These are phyloP conservation scores for Pelvicachromis taeniatus DNA, from an alignment of 2,113 vertebrate genomes.

Conservation along the genomic window DNA sequence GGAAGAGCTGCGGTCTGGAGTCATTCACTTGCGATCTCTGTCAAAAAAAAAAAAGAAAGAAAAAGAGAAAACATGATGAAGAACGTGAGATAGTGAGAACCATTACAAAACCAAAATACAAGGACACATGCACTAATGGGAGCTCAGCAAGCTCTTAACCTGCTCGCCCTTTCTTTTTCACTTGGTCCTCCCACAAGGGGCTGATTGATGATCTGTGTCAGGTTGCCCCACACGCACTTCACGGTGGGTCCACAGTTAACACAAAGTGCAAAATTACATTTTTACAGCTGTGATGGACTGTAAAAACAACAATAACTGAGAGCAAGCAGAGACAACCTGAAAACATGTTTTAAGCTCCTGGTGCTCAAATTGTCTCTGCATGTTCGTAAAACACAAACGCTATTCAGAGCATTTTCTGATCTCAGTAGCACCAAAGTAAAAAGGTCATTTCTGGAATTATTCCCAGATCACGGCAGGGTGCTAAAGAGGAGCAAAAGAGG, in stretches of 20 bases:
- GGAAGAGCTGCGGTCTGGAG: constrained; percentile 48
- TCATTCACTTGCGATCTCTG: constrained; percentile 28
- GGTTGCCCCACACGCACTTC: not conserved
- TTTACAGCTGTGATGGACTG: not conserved
- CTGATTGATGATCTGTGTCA: not conserved
- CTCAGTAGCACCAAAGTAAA: not conserved
- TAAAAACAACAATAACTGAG: not conserved
- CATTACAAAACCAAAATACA: not conserved
- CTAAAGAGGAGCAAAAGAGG: not conserved
- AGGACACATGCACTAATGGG: constrained; percentile 1
- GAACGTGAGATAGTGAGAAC: not conserved
- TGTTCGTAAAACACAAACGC: not conserved
- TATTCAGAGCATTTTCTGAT: not conserved
- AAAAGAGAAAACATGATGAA: not conserved
- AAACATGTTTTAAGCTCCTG: not conserved
- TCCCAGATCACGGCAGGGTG: not conserved
- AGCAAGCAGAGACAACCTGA: not conserved
- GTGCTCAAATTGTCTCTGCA: not conserved
- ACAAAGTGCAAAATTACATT: not conserved
- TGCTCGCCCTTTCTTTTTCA: not conserved
- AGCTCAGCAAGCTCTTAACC: not conserved
- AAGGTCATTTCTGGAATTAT: not conserved
- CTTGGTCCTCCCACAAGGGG: not conserved
- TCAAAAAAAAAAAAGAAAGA: not conserved
- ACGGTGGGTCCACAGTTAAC: not conserved